A percentile compares a stretch with the other conserved stretches of the same genome.
phyloP scores from a whole-genome alignment of 1,140 invertebrate genomes.

The Ostrea denselamellosa region DNA sequence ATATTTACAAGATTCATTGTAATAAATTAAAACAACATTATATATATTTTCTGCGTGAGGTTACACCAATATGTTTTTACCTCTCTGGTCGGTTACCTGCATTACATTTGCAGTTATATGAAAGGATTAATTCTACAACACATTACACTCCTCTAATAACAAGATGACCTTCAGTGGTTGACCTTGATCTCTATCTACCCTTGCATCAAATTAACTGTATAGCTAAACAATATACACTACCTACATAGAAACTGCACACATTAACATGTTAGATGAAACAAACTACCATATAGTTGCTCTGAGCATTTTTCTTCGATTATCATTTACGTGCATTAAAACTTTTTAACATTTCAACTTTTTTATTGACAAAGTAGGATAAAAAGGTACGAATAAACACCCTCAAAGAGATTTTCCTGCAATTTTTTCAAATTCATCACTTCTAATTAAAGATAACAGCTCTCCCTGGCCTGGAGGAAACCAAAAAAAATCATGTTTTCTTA shows the following conservation, averaged over 20 bases:
- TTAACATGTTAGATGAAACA: not conserved
- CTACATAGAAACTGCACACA: not conserved
- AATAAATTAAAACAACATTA: conserved; percentile 39
- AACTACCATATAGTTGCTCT: not conserved
- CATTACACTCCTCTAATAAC: not conserved
- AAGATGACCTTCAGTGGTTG: not conserved
- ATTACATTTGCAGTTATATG: not conserved
- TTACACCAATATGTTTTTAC: not conserved
- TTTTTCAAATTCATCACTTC: not conserved
- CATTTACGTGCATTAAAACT: not conserved
- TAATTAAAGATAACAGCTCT: conserved; percentile 28
- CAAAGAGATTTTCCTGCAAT: not conserved
- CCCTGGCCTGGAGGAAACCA: not conserved
- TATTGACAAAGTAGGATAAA: conserved; percentile 2
- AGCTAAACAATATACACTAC: not conserved
- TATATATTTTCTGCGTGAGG: not conserved
- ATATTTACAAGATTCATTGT: not conserved
- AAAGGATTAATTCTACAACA: too few species aligned
- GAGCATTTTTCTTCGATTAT: conserved; percentile 13
- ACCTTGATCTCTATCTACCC: not conserved
- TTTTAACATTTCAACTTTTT: conserved; percentile 2
- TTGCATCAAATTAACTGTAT: not conserved
- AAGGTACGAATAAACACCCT: not conserved
- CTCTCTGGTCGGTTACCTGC: not conserved
- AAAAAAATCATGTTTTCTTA: conserved; percentile 33